Percentiles rank a stretch among this genome's conserved stretches.
Conservation (phyloP, 1,140 invertebrate genomes). For the Drosophila guanche region DNA sequence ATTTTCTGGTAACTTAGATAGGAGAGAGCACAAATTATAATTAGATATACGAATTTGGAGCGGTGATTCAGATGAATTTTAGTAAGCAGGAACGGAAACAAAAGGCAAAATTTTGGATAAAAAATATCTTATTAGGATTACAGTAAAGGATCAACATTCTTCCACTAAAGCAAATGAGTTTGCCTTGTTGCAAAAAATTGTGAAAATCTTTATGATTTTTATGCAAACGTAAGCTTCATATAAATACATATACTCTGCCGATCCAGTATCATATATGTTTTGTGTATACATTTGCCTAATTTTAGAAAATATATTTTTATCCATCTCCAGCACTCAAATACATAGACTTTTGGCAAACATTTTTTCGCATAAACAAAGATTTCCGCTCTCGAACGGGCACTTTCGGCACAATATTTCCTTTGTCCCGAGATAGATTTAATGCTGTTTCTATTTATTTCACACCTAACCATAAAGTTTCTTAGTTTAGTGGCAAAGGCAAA, state of each 20-base stretch:
- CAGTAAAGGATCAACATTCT: no score
- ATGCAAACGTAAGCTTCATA: no score
- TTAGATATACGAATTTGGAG: neutral
- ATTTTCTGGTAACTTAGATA: slow-evolving; percentile 23
- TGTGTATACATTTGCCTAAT: slow-evolving; percentile 8
- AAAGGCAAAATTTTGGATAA: no score
- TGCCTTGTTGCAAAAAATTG: no score
- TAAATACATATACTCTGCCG: neutral
- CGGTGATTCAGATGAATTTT: no score
- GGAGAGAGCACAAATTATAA: slow-evolving; percentile 14
- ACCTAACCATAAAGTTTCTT: slow-evolving; percentile 69
- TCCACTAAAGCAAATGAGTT: no score
- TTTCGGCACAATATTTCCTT: slow-evolving; percentile 38
- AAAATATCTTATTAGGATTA: no score
- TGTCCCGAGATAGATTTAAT: slow-evolving; percentile 39
- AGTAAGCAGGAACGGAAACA: no score
- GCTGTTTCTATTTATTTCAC: slow-evolving; percentile 66
- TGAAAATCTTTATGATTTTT: no score
- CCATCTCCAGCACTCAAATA: slow-evolving; percentile 41
- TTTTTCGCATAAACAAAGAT: slow-evolving; percentile 65
- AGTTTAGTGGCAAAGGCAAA: slow-evolving; percentile 62
- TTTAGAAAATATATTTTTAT: slow-evolving; percentile 37
- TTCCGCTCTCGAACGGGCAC: slow-evolving; percentile 51
- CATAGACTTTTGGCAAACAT: slow-evolving; percentile 24
- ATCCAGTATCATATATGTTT: neutral